phyloP scores from a whole-genome alignment of 2,888 invertebrate genomes.

The Drosophila pegasa region DNA sequence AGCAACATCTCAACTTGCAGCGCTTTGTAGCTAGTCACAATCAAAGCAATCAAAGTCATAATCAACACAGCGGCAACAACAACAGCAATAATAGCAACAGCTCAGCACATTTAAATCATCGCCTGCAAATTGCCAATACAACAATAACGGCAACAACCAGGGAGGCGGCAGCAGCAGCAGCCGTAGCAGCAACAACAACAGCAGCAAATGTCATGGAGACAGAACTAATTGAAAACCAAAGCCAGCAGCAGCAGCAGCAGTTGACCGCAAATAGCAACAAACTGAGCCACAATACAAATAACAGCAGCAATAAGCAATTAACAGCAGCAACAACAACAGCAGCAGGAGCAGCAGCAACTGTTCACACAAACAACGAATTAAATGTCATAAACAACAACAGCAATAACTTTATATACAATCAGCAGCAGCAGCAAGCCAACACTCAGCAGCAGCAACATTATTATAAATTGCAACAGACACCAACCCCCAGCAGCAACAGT shows the following conservation, averaged over 20 bases:
- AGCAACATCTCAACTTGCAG: constrained; percentile 82
- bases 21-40: constrained; percentile 82
- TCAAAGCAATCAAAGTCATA: constrained; percentile 61
- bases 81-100: constrained; percentile 66
- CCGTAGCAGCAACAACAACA: constrained; percentile 46
- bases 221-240: constrained; percentile 81
- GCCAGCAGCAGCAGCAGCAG: constrained; percentile 46
- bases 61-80: constrained; percentile 56
- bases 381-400: constrained; percentile 76
- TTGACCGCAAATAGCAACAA: constrained; percentile 74
- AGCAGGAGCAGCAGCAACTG: constrained; percentile 51
- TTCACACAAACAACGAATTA: constrained; percentile 76
- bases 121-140: constrained; percentile 83
- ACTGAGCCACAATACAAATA: constrained; percentile 67
- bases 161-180: constrained; percentile 49
- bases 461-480: constrained; percentile 74
- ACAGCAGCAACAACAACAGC: constrained; percentile 45
- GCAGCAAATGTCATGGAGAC: constrained; percentile 69
- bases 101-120: constrained; percentile 75
- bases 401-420: constrained; percentile 81
- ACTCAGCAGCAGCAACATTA: constrained; percentile 62
- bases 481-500: constrained; percentile 31
- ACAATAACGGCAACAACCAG: constrained; percentile 83
- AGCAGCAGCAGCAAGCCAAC: constrained; percentile 64
- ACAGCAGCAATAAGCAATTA: constrained; percentile 70